These are phyloP conservation scores for Piliocolobus tephrosceles DNA, from an alignment of 2,113 vertebrate species.

Conservation along the genomic window DNA sequence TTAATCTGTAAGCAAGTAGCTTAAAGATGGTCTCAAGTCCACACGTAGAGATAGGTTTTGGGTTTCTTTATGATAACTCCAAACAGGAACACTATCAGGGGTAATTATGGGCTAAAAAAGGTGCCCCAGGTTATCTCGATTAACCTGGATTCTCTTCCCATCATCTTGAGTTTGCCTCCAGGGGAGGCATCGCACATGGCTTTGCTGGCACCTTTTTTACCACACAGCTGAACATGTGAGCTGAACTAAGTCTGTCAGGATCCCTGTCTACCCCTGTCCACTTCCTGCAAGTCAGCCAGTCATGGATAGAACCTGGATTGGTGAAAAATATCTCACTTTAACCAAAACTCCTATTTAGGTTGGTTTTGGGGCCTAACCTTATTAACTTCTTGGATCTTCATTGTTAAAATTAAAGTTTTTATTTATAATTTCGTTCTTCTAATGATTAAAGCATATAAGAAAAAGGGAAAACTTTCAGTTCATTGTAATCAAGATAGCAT, in stretches of 20 bases:
- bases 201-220: background rate
- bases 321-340: background rate
- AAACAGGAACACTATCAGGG: background rate
- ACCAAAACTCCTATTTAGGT: background rate
- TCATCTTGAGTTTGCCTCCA: background rate
- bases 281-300: background rate
- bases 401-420: background rate
- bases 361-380: background rate
- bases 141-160: background rate
- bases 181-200: too few relatives aligned
- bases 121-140: background rate
- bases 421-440: background rate
- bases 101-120: background rate
- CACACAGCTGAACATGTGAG: background rate
- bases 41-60: background rate
- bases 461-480: background rate
- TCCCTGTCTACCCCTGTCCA: background rate
- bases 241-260: background rate
- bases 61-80: background rate
- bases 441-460: background rate
- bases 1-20: background rate
- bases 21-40: background rate
- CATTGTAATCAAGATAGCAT: background rate
- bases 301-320: background rate
- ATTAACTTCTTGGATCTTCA: slow-evolving; percentile 14